phyloP scores from a whole-genome alignment of 2,888 invertebrate genomes.

The Ganaspis brasiliensis region DNA sequence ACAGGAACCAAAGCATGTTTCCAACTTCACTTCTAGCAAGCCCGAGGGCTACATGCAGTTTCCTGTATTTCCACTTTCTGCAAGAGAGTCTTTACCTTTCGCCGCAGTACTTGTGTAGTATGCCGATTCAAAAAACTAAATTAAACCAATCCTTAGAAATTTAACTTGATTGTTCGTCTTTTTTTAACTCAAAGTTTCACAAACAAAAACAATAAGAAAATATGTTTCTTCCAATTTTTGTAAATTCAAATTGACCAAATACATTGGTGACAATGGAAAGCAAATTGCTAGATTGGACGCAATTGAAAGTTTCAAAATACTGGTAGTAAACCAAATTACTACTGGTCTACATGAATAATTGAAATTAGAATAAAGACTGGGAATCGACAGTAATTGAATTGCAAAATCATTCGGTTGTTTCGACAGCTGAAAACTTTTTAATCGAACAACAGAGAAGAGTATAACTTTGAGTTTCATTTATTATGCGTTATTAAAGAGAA shows the following conservation, averaged over 20 bases:
- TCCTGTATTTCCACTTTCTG: constrained; percentile 44
- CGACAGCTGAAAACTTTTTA: constrained; percentile 21
- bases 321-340: constrained; percentile 28
- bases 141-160: background rate
- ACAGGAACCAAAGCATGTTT: constrained; percentile 52
- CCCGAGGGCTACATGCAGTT: constrained; percentile 37
- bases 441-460: background rate
- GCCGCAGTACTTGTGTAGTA: background rate
- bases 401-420: constrained; percentile 34
- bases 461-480: constrained; percentile 13
- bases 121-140: background rate
- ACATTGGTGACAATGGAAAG: constrained; percentile 11
- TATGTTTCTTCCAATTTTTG: constrained; percentile 14
- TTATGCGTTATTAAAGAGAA: background rate
- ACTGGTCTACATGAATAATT: constrained; percentile 34
- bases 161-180: too few relatives aligned
- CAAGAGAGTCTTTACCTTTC: constrained; percentile 39
- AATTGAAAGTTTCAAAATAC: constrained; percentile 26
- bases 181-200: background rate
- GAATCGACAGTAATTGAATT: constrained; percentile 35
- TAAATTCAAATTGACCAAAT: background rate
- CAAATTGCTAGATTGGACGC: too few relatives aligned
- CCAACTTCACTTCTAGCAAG: constrained; percentile 51
- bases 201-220: too few relatives aligned
- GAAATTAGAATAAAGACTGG: constrained; percentile 21